Conservation (phyloP, 2,797 vertebrate species). For the Gymnothorax reevesii region DNA sequence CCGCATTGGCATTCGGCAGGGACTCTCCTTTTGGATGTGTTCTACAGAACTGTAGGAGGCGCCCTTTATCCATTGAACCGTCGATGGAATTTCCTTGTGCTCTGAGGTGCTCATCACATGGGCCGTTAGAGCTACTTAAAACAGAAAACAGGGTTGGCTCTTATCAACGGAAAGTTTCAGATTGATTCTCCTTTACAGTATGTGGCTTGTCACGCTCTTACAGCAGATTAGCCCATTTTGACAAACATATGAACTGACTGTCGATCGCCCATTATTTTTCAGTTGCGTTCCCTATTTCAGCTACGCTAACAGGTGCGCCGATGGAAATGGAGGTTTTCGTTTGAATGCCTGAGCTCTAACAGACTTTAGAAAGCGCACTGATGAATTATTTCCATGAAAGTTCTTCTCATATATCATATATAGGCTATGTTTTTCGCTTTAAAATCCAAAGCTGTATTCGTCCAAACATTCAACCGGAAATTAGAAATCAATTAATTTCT, state of each 20-base stretch:
- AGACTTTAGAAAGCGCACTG: background rate
- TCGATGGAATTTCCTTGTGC: background rate
- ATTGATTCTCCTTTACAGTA: no score
- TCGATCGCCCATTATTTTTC: no score
- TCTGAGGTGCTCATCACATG: background rate
- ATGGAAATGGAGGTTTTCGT: background rate
- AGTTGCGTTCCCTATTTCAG: no score
- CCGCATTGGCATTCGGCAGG: background rate
- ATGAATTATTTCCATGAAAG: background rate
- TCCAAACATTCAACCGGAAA: background rate
- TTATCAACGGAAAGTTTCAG: no score
- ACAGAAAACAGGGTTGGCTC: background rate
- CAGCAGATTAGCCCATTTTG: no score
- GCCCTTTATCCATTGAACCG: conserved; percentile 29
- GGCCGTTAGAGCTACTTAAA: background rate
- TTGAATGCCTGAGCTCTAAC: background rate
- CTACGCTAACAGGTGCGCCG: no score
- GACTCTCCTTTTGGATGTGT: background rate
- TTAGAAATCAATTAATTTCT: background rate
- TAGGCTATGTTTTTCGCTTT: background rate
- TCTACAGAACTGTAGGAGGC: conserved; percentile 42
- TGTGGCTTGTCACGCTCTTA: no score
- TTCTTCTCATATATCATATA: background rate
- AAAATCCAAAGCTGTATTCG: background rate
- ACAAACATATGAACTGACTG: no score